Base-by-base conservation (phyloP, 2,888 invertebrate genomes). In the Hirtodrosophila histrioides region DNA sequence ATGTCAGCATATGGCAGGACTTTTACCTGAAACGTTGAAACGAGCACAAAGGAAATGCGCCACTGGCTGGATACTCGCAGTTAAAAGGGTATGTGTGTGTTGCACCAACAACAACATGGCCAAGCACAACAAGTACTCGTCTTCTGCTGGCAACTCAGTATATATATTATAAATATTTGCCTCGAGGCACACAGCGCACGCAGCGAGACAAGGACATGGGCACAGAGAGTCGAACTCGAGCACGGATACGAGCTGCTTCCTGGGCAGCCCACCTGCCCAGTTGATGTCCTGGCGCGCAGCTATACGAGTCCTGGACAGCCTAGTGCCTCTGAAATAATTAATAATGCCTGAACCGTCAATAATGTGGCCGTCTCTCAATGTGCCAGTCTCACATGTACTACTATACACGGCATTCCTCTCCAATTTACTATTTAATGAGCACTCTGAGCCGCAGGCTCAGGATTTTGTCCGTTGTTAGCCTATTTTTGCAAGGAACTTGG, bases 391-490 rank as follows among this genome's bases (percentile, higher is more conserved):
- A 40, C 23, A 37, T 31, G 37, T 29, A 36, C 44, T 6, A 27
- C 5, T 37, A 23, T 24, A 4, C 45, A 61, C 40, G 40, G 27
- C 31, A 5, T 9, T 29, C 29, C 17, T 48, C 9, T 17, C 24
- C 23, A 39, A 43, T 23, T 33, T 78, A 80, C 80, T 81, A 80
- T 78, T 78, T 75, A 78, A 75, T 83, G 75, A 80, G 60, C 57
- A 40, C 61, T 62, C 74, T 61, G 63, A 65, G 63, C 50, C 56
- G 45, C 61, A 66, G 65, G 40, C 48, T 48, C 29, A 10, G 49
- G 9, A 11, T 48, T 24, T 5, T 11, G 10, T 45, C 5, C 24
- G 39, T 53, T 41, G 54, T 46, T 64, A 61, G 62, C 48, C 44
- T 65, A 57, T 64, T 69, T 48, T 43, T 17, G 55, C 51, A 57